phyloP scores from a whole-genome alignment of 1,140 invertebrate genomes.

The Diachasma alloeum region DNA sequence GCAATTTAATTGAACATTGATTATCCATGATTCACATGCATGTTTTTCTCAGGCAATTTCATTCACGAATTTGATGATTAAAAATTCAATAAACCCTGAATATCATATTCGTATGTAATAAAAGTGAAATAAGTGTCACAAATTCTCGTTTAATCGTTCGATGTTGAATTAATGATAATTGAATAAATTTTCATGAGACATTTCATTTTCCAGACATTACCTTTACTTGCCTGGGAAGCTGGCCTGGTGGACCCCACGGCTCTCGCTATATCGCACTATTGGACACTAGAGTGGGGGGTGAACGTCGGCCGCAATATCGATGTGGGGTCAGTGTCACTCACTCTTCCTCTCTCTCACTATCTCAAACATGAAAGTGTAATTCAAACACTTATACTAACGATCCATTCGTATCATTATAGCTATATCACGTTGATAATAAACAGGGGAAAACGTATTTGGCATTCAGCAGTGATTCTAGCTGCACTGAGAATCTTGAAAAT shows the following conservation, averaged over 20 bases:
- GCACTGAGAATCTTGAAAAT: constrained; percentile 68
- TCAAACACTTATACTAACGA: constrained; percentile 16
- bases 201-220: constrained; percentile 64
- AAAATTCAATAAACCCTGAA: too few relatives aligned
- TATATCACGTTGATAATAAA: constrained; percentile 68
- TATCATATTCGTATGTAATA: too few relatives aligned
- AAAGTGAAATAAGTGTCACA: not conserved
- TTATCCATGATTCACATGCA: too few relatives aligned
- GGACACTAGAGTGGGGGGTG: constrained; percentile 64
- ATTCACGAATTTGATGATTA: too few relatives aligned
- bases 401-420: constrained; percentile 56
- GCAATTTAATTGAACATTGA: too few relatives aligned
- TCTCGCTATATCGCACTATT: constrained; percentile 72
- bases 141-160: not conserved
- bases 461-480: constrained; percentile 77
- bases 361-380: not conserved
- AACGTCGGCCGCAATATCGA: constrained; percentile 69
- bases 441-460: constrained; percentile 71
- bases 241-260: constrained; percentile 67
- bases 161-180: not conserved
- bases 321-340: constrained; percentile 71
- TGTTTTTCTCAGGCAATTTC: too few relatives aligned
- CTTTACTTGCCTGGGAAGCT: constrained; percentile 76
- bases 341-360: not conserved
- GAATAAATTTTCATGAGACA: not conserved